These are phyloP conservation scores for Hyphantria cunea DNA, from an alignment of 1,140 invertebrate species.

Conservation along the genomic window DNA sequence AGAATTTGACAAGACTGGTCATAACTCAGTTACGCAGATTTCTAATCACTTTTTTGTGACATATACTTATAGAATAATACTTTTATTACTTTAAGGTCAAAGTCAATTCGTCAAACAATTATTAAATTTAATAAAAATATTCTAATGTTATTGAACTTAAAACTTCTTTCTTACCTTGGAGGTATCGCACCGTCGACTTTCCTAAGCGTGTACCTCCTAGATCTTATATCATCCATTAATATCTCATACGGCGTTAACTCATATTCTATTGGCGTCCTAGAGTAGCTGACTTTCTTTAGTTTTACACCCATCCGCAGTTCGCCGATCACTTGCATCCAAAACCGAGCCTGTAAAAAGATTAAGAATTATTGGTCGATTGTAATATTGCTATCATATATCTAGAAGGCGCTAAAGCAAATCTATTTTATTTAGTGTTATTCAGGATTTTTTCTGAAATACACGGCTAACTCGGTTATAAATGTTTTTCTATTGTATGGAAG, in stretches of 20 bases:
- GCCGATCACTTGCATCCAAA: conserved; percentile 98
- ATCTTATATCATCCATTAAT: conserved; percentile 97
- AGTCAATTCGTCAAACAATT: no score
- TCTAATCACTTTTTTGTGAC: no score
- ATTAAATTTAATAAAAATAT: no score
- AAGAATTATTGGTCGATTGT: conserved; percentile 33
- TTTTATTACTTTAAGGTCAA: no score
- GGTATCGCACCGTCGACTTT: conserved; percentile 93
- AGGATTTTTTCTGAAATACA: no score
- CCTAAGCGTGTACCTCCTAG: conserved; percentile 91
- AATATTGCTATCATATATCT: conserved; percentile 43
- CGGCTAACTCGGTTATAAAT: no score
- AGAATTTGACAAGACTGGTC: no score
- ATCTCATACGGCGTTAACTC: conserved; percentile 99
- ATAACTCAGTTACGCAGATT: no score
- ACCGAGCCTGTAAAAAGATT: conserved; percentile 87
- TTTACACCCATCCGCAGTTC: conserved; percentile 92
- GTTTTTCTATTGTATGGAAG: no score
- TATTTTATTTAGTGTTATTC: neutral
- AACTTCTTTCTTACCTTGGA: conserved; percentile 74
- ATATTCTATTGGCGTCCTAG: conserved; percentile 90
- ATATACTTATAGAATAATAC: no score
- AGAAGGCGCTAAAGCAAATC: conserved; percentile 29
- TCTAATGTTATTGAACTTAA: no score
- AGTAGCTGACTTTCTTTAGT: conserved; percentile 93